phyloP scores from a whole-genome alignment of 1,140 invertebrate genomes.

The Macrocentrus cingulum region DNA sequence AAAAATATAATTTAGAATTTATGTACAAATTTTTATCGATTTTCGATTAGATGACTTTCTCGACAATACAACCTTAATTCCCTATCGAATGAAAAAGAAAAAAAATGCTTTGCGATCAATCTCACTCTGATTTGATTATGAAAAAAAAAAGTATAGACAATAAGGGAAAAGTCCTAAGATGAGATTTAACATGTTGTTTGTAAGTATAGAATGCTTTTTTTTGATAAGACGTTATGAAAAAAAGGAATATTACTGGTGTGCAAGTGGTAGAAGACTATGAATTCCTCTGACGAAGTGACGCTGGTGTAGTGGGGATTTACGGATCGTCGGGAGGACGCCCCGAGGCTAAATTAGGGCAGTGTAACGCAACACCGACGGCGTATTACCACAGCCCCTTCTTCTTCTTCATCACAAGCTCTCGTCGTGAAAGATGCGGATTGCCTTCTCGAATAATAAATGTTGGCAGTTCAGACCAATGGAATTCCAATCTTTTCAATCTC shows the following conservation, averaged over 20 bases:
- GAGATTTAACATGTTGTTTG: too few species aligned
- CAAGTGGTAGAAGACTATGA: constrained; percentile 33
- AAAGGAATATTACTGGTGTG: not conserved
- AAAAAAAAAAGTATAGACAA: too few species aligned
- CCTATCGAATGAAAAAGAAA: too few species aligned
- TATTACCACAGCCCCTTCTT: constrained; percentile 7
- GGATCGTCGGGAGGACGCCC: constrained; percentile 37
- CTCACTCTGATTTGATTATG: too few species aligned
- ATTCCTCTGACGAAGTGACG: constrained; percentile 46
- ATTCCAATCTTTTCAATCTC: too few species aligned
- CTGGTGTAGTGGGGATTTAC: constrained; percentile 29
- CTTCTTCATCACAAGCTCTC: constrained; percentile 1
- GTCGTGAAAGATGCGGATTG: constrained; percentile 2
- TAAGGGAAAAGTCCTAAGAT: too few species aligned
- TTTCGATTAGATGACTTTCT: too few species aligned
- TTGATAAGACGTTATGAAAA: constrained; percentile 1
- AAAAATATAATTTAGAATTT: too few species aligned
- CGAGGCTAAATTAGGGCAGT: constrained; percentile 59
- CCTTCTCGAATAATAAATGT: not conserved
- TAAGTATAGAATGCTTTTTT: not conserved
- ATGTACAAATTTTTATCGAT: too few species aligned
- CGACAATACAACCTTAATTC: too few species aligned
- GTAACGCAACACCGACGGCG: constrained; percentile 57
- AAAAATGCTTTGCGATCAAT: too few species aligned
- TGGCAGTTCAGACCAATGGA: too few species aligned